Evolutionary conservation across 2,888 invertebrate species (phyloP), one percentile per base, ranked within the genome.

Genomic region (Dolichomitus sp.): DNA sequence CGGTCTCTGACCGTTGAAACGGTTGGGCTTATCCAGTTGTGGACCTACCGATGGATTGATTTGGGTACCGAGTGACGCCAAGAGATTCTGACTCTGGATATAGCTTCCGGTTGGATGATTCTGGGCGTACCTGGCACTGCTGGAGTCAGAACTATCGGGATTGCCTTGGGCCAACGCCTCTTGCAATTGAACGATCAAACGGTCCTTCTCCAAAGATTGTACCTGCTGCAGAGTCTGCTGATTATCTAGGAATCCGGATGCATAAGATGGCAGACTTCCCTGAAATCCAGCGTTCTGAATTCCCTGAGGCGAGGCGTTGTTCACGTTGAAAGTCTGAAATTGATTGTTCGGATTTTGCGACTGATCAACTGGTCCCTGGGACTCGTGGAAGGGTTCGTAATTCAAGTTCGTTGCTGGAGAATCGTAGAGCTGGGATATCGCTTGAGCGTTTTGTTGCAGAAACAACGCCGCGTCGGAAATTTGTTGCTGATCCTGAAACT

Each of bases 401-500:
- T 89, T 89, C 12, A 92, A 83, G 66, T 90, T 89, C 4, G 85
- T 78, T 1, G 92, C 91, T 0, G 92, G 89, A 0, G 91, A 86
- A 0, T 90, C 90, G 76, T 93, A 93, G 0, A 93, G 85, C 42
- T 92, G 87, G 0, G 93, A 90, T 30, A 93, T 92, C 0, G 93
- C 93, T 66, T 92, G 90, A 4, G 93, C 91, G 79, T 93, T 93
- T 69, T 93, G 90, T 0, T 87, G 57, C 1, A 93, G 79, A 57
- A 93, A 93, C 0, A 89, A 61, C 0, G 93, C 89, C 0, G 91
- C 93, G 37, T 93, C 93, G 0, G 93, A 93, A 40, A 93, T 91
- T 45, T 89, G 90, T 19, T 65, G 79, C 2, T 88, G 87, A 40
- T 76, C 81, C 4, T 84, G 84, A 6, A 81, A 65, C 27, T 80